phyloP scores from a whole-genome alignment of 2,113 vertebrate genomes.

The Nannobrachium achirus region DNA sequence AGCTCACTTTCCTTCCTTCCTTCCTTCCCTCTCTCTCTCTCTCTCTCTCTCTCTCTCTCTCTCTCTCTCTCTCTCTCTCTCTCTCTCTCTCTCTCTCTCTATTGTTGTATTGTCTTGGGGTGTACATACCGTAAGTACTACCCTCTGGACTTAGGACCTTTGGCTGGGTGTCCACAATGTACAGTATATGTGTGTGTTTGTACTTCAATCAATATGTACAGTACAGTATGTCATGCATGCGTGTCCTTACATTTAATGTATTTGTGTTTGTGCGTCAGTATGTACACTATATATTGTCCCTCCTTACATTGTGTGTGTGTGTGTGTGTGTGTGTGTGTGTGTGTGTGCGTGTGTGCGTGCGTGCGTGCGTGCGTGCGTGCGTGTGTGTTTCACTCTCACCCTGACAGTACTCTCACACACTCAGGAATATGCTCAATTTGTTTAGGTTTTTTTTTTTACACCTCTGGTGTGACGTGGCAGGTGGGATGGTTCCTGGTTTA shows the following conservation, averaged over 20 bases:
- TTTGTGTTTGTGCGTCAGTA: neutral
- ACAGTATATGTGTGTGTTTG: constrained; percentile 13
- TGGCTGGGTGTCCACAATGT: constrained; percentile 10
- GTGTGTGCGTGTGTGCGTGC: too few species aligned
- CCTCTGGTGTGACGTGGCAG: constrained; percentile 3
- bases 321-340: too few species aligned
- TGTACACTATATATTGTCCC: too few species aligned
- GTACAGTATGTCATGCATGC: too few species aligned
- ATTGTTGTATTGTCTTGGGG: neutral
- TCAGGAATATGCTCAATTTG: constrained; percentile 59
- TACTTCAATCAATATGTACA: too few species aligned
- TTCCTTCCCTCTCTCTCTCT: too few species aligned
- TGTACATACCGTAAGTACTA: too few species aligned
- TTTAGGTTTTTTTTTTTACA: constrained; percentile 16
- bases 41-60: too few species aligned
- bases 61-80: too few species aligned
- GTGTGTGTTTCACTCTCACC: constrained; percentile 30
- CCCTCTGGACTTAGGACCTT: constrained; percentile 27
- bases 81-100: neutral
- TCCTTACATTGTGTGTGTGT: constrained; percentile 35
- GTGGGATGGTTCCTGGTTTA: constrained; percentile 34
- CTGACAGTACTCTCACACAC: constrained; percentile 40
- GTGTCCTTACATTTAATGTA: too few species aligned
- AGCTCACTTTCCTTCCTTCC: too few species aligned
- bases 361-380: too few species aligned